Evolutionary conservation across 2,797 vertebrate species (phyloP), one percentile per base, ranked within the genome.

Genomic region (Mus caroli): DNA sequence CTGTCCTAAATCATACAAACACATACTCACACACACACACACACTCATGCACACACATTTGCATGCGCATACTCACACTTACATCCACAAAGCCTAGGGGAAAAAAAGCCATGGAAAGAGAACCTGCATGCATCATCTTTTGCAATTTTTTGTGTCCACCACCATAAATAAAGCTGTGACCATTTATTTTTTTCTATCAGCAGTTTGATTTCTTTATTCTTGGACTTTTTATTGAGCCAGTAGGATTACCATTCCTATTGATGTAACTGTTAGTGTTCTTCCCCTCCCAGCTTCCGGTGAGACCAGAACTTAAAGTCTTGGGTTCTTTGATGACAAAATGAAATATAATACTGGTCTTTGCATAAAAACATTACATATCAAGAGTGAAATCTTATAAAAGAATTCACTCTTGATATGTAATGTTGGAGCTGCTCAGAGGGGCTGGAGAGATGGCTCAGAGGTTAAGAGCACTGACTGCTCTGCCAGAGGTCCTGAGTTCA

Each of bases 321-420:
- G 6, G 71, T 75, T 24, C 43, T 10, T 82, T 22, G 15, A 12
- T 75, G 13, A 73, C 9, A 88, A 96, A 82, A 85, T 69, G 19
- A 94, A 95, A 96, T 82, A 77, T 87, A 43, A 54, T 88, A 78
- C 60, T 86, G 31, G 84, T 20, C 31, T 90, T 88, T 71, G 22
- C 22, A 91, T 76, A 79, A 85, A 40, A 95, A 60, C 13, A 60
- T 56, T 94, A 62, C 15, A 71, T n/a, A 77, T 26, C 24, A 56
- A 96, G 60, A 89, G 94, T 15, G 91, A 97, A 71, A 75, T 34
- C 67, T 78, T 88, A 40, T n/a, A 92, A 88, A 84, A 11, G 24
- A 87, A 84, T 78, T 78, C n/a, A n/a, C n/a, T n/a, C n/a, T n/a
- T n/a, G n/a, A n/a, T n/a, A n/a, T n/a, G n/a, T n/a, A n/a, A n/a